Evolutionary conservation across 1,140 invertebrate species (phyloP).

Genomic region (Metopolophium dirhodum): DNA sequence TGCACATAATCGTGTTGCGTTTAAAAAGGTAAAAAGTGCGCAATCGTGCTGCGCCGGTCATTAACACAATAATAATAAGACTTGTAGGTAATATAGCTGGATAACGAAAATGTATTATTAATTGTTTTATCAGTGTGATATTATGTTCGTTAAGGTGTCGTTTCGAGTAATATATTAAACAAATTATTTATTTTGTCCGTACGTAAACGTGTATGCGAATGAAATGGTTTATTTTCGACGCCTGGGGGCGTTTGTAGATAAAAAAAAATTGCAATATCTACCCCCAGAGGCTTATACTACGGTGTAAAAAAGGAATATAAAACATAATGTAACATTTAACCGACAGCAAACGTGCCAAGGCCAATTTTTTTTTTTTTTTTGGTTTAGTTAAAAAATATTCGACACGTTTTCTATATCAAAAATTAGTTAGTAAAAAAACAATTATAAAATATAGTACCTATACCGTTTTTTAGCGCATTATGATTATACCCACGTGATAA

Average conservation of each 20-base stretch:
- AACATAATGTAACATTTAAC: neutral
- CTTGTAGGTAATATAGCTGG: no score
- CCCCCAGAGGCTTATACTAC: neutral
- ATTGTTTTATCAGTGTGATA: neutral
- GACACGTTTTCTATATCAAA: neutral
- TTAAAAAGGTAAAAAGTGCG: neutral
- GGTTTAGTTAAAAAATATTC: neutral
- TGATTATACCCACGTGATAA: neutral
- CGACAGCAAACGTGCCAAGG: neutral
- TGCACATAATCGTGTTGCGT: neutral
- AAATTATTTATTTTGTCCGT: neutral
- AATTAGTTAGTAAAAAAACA: no score
- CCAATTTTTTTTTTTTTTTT: neutral
- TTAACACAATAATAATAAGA: neutral
- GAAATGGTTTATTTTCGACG: neutral
- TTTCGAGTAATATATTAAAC: neutral
- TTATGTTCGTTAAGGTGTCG: neutral
- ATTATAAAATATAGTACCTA: neutral
- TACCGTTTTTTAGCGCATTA: neutral
- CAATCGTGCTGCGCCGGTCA: neutral
- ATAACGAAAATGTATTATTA: neutral
- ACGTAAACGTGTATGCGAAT: neutral
- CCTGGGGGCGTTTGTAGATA: neutral
- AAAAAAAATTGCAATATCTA: neutral
- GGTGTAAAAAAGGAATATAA: neutral